Evolutionary conservation across 2,797 vertebrate genomes (phyloP), one percentile per base, ranked within the genome.

Genomic region (Scyliorhinus canicula): DNA sequence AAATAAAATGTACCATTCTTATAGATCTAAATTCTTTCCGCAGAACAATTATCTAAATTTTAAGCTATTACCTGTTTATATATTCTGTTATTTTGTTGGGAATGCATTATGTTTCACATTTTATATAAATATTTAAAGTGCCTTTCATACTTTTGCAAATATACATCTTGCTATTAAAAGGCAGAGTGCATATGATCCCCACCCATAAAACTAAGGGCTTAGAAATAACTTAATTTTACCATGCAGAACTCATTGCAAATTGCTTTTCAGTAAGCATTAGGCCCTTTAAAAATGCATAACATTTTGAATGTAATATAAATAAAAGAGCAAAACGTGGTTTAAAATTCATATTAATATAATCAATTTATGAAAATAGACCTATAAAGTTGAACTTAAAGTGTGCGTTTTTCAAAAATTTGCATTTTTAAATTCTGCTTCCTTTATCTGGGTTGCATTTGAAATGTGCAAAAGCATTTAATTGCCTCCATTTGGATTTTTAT

Each of bases 211-310:
- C 28, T 90, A 74, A 3, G 67, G 31, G 35, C 35, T 50, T 71
- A 93, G 93, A 93, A 69, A 69, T 94, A 94, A 74, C 65, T 71
- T 50, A 14, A 71, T 71, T 93, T 94, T 19, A 93, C 24, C 63
- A 69, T 55, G 65, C 93, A 71, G 47, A 94, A 90, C 31, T 60
- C 40, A 82, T 52, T 90, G 52, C 19, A 57, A 90, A 90, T 55
- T 55, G 52, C 57, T 35, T 55, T 90, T 55, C 86, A 60, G 57
- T 90, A 90, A 52, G 67, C 4, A 35, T 71, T 71, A 52, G 93
- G 50, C 28, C 47, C 67, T 94, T 94, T 93, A 47, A 93, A 91
- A 65, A 94, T 94, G 26, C 86, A 90, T 57, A 57, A 60, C 86
- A 35, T 90, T 94, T 94, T 94, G 14, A 71, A 94, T 71, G 44